Percentiles rank a stretch among this genome's conserved stretches.
Conservation (phyloP, 2,113 vertebrate species). For the Cynopterus brachyotis region DNA sequence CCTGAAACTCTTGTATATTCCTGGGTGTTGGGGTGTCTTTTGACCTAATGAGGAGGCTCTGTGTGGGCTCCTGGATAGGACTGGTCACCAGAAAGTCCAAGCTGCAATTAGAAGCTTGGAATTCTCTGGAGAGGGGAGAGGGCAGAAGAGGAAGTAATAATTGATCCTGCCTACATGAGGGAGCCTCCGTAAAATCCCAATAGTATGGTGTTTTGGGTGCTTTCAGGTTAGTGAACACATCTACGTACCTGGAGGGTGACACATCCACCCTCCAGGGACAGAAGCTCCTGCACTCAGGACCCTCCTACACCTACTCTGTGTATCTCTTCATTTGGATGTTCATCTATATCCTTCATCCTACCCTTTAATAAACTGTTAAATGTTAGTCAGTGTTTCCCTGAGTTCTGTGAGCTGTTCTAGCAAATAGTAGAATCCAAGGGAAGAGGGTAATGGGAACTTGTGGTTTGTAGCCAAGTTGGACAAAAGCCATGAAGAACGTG, state of each 20-base stretch:
- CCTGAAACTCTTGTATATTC: background rate
- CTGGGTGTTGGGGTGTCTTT: background rate
- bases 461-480: background rate
- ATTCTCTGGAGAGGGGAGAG: too few species aligned
- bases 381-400: background rate
- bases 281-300: background rate
- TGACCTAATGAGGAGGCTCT: background rate
- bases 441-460: background rate
- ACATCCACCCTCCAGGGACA: background rate
- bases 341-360: background rate
- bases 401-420: background rate
- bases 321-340: background rate
- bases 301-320: background rate
- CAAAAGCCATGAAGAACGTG: background rate
- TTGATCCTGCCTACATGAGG: background rate
- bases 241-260: background rate
- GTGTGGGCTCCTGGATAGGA: background rate
- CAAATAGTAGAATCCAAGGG: background rate
- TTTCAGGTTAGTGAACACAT: background rate
- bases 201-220: background rate
- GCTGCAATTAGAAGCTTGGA: background rate
- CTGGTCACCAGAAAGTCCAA: background rate
- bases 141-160: background rate
- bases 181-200: background rate
- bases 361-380: background rate